Percentiles rank a stretch among this genome's conserved stretches.
Conservation (phyloP, 1,140 invertebrate genomes). For the Hyphantria cunea region DNA sequence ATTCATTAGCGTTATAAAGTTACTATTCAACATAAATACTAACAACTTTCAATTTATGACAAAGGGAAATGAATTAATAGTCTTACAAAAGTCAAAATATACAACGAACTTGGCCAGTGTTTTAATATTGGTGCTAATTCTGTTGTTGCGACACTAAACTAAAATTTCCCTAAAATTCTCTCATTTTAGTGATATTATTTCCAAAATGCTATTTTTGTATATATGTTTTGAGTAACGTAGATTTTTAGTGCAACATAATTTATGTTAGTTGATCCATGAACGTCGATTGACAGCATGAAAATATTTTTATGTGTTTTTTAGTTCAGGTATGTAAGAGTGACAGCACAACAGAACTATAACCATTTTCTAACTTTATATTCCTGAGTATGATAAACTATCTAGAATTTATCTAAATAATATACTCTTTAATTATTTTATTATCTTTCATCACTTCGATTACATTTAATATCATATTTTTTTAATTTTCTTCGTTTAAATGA, state of each 20-base stretch:
- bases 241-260: too few species aligned
- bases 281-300: too few species aligned
- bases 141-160: too few species aligned
- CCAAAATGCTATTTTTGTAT: too few species aligned
- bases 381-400: background rate
- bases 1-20: slow-evolving; percentile 9
- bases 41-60: background rate
- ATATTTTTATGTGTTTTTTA: too few species aligned
- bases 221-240: too few species aligned
- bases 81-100: background rate
- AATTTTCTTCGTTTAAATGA: background rate
- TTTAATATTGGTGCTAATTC: too few species aligned
- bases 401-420: slow-evolving; percentile 5
- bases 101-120: background rate
- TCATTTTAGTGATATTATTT: too few species aligned
- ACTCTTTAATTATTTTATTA: slow-evolving; percentile 3
- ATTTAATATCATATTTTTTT: background rate
- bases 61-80: background rate
- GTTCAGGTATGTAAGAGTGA: too few species aligned
- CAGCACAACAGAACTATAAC: too few species aligned
- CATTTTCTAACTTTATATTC: background rate
- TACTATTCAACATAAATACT: background rate
- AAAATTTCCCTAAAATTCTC: too few species aligned
- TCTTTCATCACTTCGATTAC: slow-evolving; percentile 4
- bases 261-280: too few species aligned